phyloP scores from a whole-genome alignment of 1,140 invertebrate genomes.

The Lasaia peninsularis region DNA sequence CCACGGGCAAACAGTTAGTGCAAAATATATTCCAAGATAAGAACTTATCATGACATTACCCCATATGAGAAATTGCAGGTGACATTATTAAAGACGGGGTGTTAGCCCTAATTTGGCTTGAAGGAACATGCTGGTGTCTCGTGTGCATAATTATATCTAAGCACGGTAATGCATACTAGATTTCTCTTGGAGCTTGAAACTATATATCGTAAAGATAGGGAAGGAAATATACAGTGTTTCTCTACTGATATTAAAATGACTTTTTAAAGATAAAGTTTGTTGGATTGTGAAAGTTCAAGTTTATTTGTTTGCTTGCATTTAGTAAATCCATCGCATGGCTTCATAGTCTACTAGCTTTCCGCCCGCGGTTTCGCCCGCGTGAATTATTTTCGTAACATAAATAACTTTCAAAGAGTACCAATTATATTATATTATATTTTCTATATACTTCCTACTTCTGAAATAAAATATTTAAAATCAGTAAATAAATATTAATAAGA shows the following conservation, averaged over 20 bases:
- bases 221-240: background rate
- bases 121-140: slow-evolving; percentile 5
- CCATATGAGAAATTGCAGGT: slow-evolving; percentile 7
- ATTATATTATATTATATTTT: no score
- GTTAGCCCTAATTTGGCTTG: slow-evolving; percentile 9
- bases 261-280: no score
- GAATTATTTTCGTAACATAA: no score
- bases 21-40: background rate
- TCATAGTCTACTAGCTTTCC: no score
- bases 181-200: background rate
- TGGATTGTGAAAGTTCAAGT: no score
- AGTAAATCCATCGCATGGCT: no score
- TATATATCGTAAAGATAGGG: background rate
- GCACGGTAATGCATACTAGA: slow-evolving; percentile 9
- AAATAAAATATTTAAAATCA: no score
- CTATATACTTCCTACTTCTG: no score
- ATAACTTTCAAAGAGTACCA: no score
- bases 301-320: no score
- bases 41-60: slow-evolving; percentile 5
- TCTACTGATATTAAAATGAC: background rate
- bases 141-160: slow-evolving; percentile 8
- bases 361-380: no score
- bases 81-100: slow-evolving; percentile 9
- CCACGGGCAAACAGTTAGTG: background rate
- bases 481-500: no score